Evolutionary conservation across 35 echinoderm and acorn worm genomes (phyloP), one percentile per base, ranked within the genome.

Genomic region (Heliocidaris tuberculata): DNA sequence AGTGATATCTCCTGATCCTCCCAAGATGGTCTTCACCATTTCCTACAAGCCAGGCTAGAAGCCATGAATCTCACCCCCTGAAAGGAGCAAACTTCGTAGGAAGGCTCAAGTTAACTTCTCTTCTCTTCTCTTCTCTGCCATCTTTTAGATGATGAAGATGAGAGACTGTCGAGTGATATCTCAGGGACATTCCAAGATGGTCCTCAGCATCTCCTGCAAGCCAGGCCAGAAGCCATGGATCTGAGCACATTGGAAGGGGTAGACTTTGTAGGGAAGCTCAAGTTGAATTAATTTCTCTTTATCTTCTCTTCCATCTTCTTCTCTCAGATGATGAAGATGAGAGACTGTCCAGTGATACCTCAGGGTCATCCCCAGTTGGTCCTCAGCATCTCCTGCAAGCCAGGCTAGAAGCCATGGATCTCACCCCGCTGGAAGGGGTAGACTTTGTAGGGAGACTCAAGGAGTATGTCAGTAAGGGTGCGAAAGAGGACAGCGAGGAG

Each of bases 391-490:
- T 89, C 31, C 87, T 89, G 9, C 87, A 89, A 48, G 87, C 87
- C 31, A 15, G 87, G 60, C n/a, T 94, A 31, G 92, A 93, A 7
- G 60, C 93, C 93, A 61, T 59, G 31, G 93, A 94, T 27, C 31
- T 94, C 93, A 17, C 93, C 3, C 60, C 93, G 5, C 93, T 94
- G 7, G 32, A 94, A 47, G 95, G 95, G 54, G 48, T 31, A 13
- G 92, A 94, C n/a, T 98, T 96, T 60, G 50, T 94, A 11, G 95
- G 93, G 24, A 21, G 60, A 13, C 93, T 96, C 19, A 86, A 86
- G 87, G 85, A 96, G 88, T 98, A 98, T 92, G 89, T 96, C 50
- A 60, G 27, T 2, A 92, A 71, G 32, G 59, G 89, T 2, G 96
- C 94, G 65, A 88, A 90, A 52, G 60, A 92, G 35, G 95, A 98